phyloP scores from a whole-genome alignment of 1,140 invertebrate genomes.

The Drosophila paulistorum region DNA sequence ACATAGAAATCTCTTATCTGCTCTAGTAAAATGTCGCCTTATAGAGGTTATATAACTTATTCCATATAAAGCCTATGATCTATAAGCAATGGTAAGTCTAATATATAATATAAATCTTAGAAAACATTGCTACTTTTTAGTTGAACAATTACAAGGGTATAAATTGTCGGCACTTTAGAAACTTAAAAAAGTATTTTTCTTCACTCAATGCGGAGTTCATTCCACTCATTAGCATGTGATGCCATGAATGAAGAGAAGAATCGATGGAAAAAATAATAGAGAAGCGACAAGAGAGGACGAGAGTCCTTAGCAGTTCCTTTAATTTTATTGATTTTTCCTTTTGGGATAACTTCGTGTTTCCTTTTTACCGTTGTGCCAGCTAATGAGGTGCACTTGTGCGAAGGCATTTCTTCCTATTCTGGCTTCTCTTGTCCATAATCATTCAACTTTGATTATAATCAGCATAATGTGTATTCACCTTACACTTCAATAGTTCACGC shows the following conservation, averaged over 20 bases:
- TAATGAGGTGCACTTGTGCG: conserved; percentile 72
- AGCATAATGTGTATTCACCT: conserved; percentile 78
- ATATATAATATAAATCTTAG: too few relatives aligned
- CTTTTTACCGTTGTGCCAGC: conserved; percentile 46
- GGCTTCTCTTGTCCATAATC: conserved; percentile 36
- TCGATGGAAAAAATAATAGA: neutral
- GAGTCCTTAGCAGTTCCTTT: conserved; percentile 54
- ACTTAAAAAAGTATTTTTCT: conserved; percentile 9
- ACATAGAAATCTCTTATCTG: too few relatives aligned
- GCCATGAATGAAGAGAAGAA: conserved; percentile 24
- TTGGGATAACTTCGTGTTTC: conserved; percentile 30
- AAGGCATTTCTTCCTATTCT: neutral
- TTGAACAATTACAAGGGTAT: too few relatives aligned
- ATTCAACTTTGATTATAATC: conserved; percentile 74
- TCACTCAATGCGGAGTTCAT: conserved; percentile 59
- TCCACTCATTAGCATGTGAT: conserved; percentile 73
- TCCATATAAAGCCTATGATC: too few relatives aligned
- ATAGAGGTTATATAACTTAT: too few relatives aligned
- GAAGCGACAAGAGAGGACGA: conserved; percentile 2
- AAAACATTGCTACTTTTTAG: too few relatives aligned
- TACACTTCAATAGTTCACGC: conserved; percentile 80
- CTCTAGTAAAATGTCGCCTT: too few relatives aligned
- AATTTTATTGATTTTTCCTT: conserved; percentile 73
- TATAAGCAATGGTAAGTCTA: too few relatives aligned
- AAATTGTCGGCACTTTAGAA: too few relatives aligned